Base-by-base conservation (phyloP, 2,888 invertebrate species). In the Melipona bicolor region DNA sequence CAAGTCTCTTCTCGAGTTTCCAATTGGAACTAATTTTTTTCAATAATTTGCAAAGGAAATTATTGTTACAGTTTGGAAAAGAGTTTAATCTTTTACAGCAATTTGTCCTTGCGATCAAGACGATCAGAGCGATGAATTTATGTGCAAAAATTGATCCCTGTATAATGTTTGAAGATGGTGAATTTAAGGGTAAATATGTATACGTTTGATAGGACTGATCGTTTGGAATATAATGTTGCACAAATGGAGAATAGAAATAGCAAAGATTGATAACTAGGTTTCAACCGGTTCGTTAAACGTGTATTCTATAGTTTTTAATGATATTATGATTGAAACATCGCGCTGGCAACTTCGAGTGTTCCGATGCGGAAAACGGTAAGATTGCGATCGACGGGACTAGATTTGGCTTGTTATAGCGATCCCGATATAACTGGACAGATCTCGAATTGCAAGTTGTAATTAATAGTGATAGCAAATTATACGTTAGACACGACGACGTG, bases 381-480 rank as follows among this genome's bases (percentile, higher is more conserved):
- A 79, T 69, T 43, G 43, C 50, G 49, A 69, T 27, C 62, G 49
- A 21, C 64, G 65, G 36, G n/a, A 5, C 27, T 24, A 9, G 0
- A 24, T 76, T 64, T n/a, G 32, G 49, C 17, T 56, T 54, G 32
- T 24, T 59, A 15, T 50, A 61, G 15, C 21, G 32, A 49, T 43
- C 62, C 27, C 50, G 72, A 79, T 65, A 50, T 5, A 27, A 56
- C 27, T 32, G 56, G 69, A 62, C 54, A 43, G 50, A 4, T 9
- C 27, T 71, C 54, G 68, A 76, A 82, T 61, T 68, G 50, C 65
- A 56, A 54, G 36, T 36, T 17, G 24, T 72, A 83, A 83, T 81
- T 83, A 81, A 81, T 76, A 71, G 32, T 54, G 56, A 67, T 67
- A 9, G 71, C 21, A 62, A 83, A 62, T 83, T 76, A 67, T 32